These are phyloP conservation scores for Herpetotheres cachinnans DNA, from an alignment of 2,113 vertebrate species.

Conservation along the genomic window DNA sequence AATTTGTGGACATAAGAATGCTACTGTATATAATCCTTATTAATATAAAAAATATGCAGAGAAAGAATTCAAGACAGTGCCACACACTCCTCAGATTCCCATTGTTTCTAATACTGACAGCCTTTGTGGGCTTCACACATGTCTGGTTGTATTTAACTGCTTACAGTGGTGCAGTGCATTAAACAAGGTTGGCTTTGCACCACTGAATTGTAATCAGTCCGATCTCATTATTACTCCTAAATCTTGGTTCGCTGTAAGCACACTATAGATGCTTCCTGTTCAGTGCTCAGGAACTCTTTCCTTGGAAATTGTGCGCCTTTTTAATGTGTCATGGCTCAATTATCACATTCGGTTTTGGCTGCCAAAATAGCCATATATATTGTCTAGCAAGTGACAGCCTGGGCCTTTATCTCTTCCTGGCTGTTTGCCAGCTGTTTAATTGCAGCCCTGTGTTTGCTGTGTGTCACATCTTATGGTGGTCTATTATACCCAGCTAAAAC, in stretches of 20 bases:
- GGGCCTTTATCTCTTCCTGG: slow-evolving; percentile 68
- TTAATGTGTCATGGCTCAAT: slow-evolving; percentile 71
- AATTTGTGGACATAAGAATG: not conserved
- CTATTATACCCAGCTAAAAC: slow-evolving; percentile 68
- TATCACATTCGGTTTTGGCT: slow-evolving; percentile 63
- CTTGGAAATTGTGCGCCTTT: slow-evolving; percentile 56
- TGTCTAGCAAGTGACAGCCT: slow-evolving; percentile 66
- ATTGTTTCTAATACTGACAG: not conserved
- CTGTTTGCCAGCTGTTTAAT: slow-evolving; percentile 72
- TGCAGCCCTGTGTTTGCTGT: slow-evolving; percentile 71
- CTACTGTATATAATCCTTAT: not conserved
- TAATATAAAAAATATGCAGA: not conserved
- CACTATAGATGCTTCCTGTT: not conserved
- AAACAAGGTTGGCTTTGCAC: not conserved
- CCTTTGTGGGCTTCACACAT: not conserved
- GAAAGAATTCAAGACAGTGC: not conserved
- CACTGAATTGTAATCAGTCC: not conserved
- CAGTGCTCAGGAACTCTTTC: slow-evolving; percentile 41
- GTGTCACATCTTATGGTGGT: slow-evolving; percentile 67
- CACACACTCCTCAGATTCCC: not conserved
- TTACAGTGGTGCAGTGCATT: not conserved
- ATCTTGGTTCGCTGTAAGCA: not conserved
- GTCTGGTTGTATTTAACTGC: not conserved
- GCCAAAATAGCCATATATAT: slow-evolving; percentile 72
- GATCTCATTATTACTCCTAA: not conserved